Evolutionary conservation across 2,888 invertebrate species (phyloP), one percentile per base, ranked within the genome.

Genomic region (Baronia brevicornis): DNA sequence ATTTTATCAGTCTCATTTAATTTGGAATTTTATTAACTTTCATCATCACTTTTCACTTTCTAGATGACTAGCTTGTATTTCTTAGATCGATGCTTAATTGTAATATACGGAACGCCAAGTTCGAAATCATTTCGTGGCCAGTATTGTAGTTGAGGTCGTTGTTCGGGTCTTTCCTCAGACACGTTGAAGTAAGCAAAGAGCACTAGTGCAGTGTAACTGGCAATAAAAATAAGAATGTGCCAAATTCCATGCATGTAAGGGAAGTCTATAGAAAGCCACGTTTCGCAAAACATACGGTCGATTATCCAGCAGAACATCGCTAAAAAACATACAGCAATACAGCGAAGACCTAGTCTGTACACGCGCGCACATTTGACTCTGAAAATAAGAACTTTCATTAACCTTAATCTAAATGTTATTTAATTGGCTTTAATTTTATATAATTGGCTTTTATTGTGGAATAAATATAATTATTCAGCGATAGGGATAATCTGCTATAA

Each of bases 241-340:
- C 94, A 94, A 8, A 93, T 84, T 5, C 91, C 92, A 62, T 94
- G 94, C 54, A 94, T 85, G 69, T 94, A 94, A 0, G 93, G 93
- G 51, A 94, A 92, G 71, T 91, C 89, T 5, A 93, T 86, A 6
- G 88, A 86, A 1, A 90, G 87, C 92, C 92, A 93, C 8, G 90
- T 87, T 49, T 93, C 91, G 63, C 94, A 94, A 64, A 93, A 90
- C 56, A 92, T 69, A 4, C 92, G 84, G 71, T 93, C 94, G 54
- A 90, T 89, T 19, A 93, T 71, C 94, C 94, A 94, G 60, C 91
- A 91, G 48, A 89, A 84, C 7, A 92, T 88, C 1, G 93, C 93
- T 9, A 91, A 62, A 7, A 89, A 55, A 86, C 90, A 90, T 10
- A 91, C 87, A 0, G 88, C 87, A 3, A 89, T 86, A 47, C 89